phyloP scores from a whole-genome alignment of 2,113 vertebrate genomes.

The Vidua chalybeata region DNA sequence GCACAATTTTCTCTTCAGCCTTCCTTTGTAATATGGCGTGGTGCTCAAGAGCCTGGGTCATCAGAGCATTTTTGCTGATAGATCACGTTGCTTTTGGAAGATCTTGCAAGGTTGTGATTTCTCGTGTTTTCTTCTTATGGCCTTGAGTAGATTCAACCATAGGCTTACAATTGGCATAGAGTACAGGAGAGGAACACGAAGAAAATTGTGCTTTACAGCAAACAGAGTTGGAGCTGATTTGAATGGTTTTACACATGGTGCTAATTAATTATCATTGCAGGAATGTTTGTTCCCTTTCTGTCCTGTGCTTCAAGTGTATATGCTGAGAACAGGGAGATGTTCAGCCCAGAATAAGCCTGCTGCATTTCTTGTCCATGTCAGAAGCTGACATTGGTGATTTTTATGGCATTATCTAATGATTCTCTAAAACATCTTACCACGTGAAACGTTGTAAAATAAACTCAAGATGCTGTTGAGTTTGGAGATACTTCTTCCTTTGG shows the following conservation, averaged over 20 bases:
- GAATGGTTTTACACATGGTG: not conserved
- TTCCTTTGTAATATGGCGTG: not conserved
- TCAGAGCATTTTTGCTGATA: not conserved
- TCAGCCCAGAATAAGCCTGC: not conserved
- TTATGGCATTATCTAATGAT: not conserved
- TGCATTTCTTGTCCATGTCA: not conserved
- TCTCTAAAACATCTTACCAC: not conserved
- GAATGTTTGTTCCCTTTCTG: conserved; percentile 3
- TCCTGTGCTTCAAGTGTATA: not conserved
- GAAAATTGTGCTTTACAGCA: not conserved
- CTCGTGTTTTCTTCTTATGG: not conserved
- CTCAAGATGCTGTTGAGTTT: not conserved
- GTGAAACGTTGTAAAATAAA: not conserved
- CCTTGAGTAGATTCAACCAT: not conserved
- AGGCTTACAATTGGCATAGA: not conserved
- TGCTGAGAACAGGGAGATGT: not conserved
- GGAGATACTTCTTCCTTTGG: not conserved
- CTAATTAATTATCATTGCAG: not conserved
- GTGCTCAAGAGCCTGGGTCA: not conserved
- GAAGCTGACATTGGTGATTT: not conserved
- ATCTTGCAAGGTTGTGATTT: not conserved
- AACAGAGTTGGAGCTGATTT: not conserved
- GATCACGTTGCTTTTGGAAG: not conserved
- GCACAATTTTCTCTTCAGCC: not conserved
- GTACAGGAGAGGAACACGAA: not conserved